Evolutionary conservation across 1,140 invertebrate genomes (phyloP), one percentile per base, ranked within the genome.

Genomic region (Cryptotermes secundus): DNA sequence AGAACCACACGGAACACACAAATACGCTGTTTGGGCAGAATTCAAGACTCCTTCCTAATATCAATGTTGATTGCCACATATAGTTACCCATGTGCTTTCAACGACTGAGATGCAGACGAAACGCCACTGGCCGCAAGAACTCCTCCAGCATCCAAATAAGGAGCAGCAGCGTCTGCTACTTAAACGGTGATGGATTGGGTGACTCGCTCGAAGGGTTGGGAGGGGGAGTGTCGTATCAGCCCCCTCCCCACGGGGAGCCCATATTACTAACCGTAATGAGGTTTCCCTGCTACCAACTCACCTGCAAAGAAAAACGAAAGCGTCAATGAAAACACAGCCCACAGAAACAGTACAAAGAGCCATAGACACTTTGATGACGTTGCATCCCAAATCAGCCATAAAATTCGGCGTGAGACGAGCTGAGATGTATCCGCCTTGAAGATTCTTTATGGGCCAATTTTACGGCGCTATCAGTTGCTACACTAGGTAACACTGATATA

Each of bases 221-320:
- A 31, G 19, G 45, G 45, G 59, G 26, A 6, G 59, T 2, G n/a
- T n/a, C 59, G 26, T 16, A 10, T 16, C 26, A 7, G 26, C 59
- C 31, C 59, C 31, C n/a, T 72, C 59, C 4, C 26, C 59, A 9
- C 59, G 26, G 19, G 53, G 53, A 72, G 14, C 26, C 59, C 59
- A 72, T 72, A 31, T 72, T 72, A 72, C 59, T 72, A 72, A 31
- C 7, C 59, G 59, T 72, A 72, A 72, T 72, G 59, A 72, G 59
- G 59, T 72, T 72, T 72, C 26, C 16, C 53, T 72, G n/a, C 59
- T 72, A 72, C 6, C 59, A n/a, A 72, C 59, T 72, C 59, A 72
- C 59, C 59, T 72, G 59, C n/a, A 72, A 72, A 72, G n/a, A 31
- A 72, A 31, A 72, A 72, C 14, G n/a, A 31, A 49, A 72, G 31